Conservation (phyloP, 2,113 vertebrate species). For the Engraulis encrasicolus region DNA sequence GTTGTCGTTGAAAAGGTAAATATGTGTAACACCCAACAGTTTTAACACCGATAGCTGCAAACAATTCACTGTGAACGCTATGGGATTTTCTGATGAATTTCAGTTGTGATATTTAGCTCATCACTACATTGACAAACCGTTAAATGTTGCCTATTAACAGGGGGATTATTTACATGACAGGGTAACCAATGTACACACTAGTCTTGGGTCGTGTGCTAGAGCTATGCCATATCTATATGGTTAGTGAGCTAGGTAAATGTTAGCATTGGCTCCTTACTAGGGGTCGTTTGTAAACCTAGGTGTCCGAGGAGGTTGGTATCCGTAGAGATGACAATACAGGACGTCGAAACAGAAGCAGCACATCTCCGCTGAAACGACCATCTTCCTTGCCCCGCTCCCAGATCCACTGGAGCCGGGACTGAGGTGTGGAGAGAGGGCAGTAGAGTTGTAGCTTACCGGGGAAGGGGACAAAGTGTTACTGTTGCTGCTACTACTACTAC, state of each 20-base stretch:
- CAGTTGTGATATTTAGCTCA: neutral
- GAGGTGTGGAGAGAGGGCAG: constrained; percentile 80
- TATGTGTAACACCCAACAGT: too few species aligned
- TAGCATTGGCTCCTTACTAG: constrained; percentile 89
- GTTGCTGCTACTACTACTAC: constrained; percentile 71
- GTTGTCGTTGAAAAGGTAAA: too few species aligned
- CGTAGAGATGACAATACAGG: constrained; percentile 97
- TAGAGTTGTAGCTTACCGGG: constrained; percentile 78
- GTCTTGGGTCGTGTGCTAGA: too few species aligned
- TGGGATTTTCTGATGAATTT: neutral
- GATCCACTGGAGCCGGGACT: constrained; percentile 76
- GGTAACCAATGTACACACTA: too few species aligned
- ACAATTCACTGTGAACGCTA: neutral
- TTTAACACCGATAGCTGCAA: neutral
- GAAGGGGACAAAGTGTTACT: constrained; percentile 76
- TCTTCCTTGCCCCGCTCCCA: constrained; percentile 88
- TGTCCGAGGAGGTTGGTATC: constrained; percentile 96
- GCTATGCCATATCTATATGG: too few species aligned
- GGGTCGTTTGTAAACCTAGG: constrained; percentile 98
- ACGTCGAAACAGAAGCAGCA: constrained; percentile 99
- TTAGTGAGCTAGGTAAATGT: neutral
- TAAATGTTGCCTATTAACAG: too few species aligned
- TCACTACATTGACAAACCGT: too few species aligned
- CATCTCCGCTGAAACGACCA: constrained; percentile 97
- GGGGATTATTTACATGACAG: too few species aligned